Conservation (phyloP, 2,797 vertebrate genomes). For the Petrocephalus schoutedeni region DNA sequence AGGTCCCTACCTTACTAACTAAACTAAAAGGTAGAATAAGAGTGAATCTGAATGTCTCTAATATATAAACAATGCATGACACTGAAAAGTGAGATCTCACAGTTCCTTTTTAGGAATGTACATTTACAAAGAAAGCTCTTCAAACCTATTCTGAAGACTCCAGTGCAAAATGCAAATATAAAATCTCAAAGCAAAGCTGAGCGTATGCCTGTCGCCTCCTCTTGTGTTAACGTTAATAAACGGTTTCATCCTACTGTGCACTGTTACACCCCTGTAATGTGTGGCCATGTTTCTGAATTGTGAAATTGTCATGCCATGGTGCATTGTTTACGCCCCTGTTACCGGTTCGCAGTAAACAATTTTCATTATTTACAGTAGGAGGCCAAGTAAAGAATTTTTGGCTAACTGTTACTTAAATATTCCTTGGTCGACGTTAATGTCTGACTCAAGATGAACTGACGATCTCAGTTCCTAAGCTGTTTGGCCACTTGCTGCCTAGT, state of each 20-base stretch:
- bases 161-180: background rate
- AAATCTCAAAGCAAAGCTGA: background rate
- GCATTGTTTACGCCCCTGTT: background rate
- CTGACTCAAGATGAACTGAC: background rate
- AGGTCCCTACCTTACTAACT: too few species aligned
- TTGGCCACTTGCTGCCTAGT: background rate
- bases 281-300: background rate
- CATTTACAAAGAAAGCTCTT: background rate
- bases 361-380: background rate
- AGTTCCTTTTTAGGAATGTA: background rate
- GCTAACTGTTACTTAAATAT: background rate
- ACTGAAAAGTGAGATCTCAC: too few species aligned
- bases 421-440: background rate
- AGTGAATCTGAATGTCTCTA: too few species aligned
- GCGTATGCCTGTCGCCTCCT: background rate
- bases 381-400: background rate
- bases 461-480: background rate
- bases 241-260: background rate
- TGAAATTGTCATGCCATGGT: background rate
- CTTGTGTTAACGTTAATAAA: background rate
- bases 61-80: too few species aligned
- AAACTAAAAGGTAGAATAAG: too few species aligned
- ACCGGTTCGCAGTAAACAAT: background rate
- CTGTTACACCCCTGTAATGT: background rate
- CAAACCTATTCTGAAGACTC: background rate